These are phyloP conservation scores for Diadema setosum DNA, from an alignment of 35 echinoderm and acorn worm species.

Conservation along the genomic window DNA sequence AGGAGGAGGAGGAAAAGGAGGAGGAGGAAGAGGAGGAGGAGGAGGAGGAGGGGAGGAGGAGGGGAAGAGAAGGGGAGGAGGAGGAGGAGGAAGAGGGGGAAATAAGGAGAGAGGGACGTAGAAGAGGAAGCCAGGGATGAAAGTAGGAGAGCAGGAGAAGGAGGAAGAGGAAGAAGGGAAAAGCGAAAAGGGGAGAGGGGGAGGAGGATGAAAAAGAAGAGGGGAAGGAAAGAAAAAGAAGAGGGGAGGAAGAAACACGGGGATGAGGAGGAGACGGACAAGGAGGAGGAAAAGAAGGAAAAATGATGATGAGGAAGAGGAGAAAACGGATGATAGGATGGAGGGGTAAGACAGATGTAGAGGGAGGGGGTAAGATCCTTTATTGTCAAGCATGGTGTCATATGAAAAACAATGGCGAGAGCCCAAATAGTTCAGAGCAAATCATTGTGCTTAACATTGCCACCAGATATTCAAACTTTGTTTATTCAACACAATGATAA, in stretches of 20 bases:
- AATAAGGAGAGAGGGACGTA: not conserved
- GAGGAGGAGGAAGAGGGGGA: not conserved
- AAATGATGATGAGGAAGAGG: not conserved
- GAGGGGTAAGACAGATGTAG: too few species aligned
- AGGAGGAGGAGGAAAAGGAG: not conserved
- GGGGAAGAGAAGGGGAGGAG: not conserved
- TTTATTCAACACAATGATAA: too few species aligned
- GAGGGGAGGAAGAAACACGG: too few species aligned
- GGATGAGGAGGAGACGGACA: too few species aligned
- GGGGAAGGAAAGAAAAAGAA: too few species aligned
- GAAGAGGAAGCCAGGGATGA: not conserved
- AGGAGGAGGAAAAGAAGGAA: not conserved
- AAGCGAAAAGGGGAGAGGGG: not conserved
- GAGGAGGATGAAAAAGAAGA: not conserved
- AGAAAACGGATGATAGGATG: too few species aligned
- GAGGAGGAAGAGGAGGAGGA: not conserved
- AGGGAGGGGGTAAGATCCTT: too few species aligned
- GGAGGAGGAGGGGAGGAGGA: not conserved
- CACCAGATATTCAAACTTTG: too few species aligned
- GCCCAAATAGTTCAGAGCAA: too few species aligned
- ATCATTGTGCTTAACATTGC: too few species aligned
- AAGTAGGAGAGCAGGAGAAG: not conserved
- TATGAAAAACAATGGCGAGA: too few species aligned
- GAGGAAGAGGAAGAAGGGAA: not conserved
- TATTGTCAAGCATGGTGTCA: too few species aligned